Percentiles rank a stretch among this genome's conserved stretches.
These are phyloP conservation scores for Branchellion lobata DNA, from an alignment of 2,888 invertebrate species.

Conservation along the genomic window DNA sequence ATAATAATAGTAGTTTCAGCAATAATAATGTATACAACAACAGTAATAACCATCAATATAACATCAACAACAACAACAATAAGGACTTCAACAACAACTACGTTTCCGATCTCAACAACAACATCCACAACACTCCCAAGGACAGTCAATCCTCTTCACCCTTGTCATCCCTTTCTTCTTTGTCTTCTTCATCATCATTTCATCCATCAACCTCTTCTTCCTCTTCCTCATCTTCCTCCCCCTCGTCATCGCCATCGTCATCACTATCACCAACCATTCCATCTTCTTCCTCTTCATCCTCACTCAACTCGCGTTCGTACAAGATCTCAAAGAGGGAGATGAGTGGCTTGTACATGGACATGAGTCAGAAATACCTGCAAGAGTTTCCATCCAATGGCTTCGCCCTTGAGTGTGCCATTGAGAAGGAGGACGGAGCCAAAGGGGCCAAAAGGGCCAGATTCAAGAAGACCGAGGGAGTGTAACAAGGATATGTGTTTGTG, in stretches of 20 bases:
- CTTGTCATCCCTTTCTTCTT: not conserved
- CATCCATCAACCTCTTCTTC: not conserved
- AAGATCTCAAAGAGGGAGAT: constrained; percentile 38
- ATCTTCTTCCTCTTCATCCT: not conserved
- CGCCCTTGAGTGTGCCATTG: not conserved
- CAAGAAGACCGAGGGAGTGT: not conserved
- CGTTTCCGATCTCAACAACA: not conserved
- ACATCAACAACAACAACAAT: no score
- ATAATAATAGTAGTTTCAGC: no score
- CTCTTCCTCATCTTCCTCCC: not conserved
- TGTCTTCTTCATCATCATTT: not conserved
- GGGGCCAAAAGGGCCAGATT: not conserved
- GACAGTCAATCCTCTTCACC: not conserved
- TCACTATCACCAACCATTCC: not conserved
- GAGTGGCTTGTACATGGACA: constrained; percentile 40
- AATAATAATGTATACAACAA: no score
- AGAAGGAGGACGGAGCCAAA: not conserved
- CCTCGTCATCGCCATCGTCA: not conserved
- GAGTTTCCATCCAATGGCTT: constrained; percentile 36
- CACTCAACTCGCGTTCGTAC: constrained; percentile 15
- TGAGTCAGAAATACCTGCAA: constrained; percentile 39
- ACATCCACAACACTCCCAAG: not conserved
- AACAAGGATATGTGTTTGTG: not conserved
- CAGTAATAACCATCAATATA: no score
- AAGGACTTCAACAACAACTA: not conserved